These are phyloP conservation scores for Erebia epiphron DNA, from an alignment of 2,888 invertebrate genomes.

Conservation along the genomic window DNA sequence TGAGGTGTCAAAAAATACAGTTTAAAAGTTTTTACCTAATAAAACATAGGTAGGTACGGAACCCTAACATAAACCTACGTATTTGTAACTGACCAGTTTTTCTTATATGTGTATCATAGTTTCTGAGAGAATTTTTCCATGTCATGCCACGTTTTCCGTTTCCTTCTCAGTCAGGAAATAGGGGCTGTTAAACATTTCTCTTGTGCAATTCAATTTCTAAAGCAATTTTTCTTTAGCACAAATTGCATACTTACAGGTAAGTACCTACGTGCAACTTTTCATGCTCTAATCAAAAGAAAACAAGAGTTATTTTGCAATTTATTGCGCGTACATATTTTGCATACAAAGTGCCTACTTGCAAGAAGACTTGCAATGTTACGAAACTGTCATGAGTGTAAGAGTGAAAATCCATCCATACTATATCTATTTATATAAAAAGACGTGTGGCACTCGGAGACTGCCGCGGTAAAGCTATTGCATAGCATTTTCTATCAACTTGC, in stretches of 20 bases:
- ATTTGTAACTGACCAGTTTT: too few species aligned
- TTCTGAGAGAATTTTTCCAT: neutral
- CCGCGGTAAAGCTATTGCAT: too few species aligned
- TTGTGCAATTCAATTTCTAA: slow-evolving; percentile 17
- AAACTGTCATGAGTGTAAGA: neutral
- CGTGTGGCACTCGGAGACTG: too few species aligned
- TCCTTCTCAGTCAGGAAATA: slow-evolving; percentile 7
- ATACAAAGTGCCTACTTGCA: neutral
- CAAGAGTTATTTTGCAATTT: slow-evolving; percentile 16
- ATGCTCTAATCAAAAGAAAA: slow-evolving; percentile 24
- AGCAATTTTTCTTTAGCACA: slow-evolving; percentile 23
- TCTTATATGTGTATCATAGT: too few species aligned
- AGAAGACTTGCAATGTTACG: neutral
- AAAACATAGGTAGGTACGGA: too few species aligned
- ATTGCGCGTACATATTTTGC: neutral
- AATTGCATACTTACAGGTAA: slow-evolving; percentile 21
- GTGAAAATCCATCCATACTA: neutral
- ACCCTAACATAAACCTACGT: too few species aligned
- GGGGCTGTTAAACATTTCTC: slow-evolving; percentile 12
- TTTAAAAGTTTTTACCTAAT: too few species aligned
- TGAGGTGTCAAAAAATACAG: too few species aligned
- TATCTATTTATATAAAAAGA: too few species aligned
- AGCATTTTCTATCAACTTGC: too few species aligned
- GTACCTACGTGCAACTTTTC: slow-evolving; percentile 16
- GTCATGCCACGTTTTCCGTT: slow-evolving; percentile 3